Evolutionary conservation across 2,888 invertebrate genomes (phyloP), one percentile per base, ranked within the genome.

Genomic region (Oligia latruncula): DNA sequence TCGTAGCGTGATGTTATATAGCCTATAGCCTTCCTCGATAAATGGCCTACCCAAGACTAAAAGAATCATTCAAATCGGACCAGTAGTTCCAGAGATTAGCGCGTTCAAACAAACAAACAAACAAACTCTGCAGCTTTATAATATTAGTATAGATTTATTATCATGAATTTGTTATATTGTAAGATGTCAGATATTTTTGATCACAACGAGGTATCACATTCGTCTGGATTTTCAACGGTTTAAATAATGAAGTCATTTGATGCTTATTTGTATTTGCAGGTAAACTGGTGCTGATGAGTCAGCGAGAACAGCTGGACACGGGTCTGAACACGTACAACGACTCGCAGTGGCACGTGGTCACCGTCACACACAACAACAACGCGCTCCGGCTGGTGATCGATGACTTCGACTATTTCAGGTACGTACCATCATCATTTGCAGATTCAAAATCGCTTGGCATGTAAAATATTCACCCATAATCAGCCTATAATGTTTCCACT

Each of bases 321-420:
- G 97, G 97, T 3, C 93, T 97, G 71, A 95, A 93, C 80, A 97
- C 95, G 23, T 98, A 98, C 94, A 98, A 99, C 93, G 99, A 99
- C 95, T 98, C 98, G 40, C 98, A 98, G 90, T 99, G 99, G 99
- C 99, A 99, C 95, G 99, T 99, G 29, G 98, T 99, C 11, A 98
- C 98, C 0, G 98, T 99, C 9, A 98, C 98, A 4, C 98, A 99
- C 91, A 98, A 98, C 89, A 96, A 97, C 55, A 96, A 97, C 55
- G 97, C 97, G 43, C 95, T 99, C 52, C 95, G 98, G 74, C 97
- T 99, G 17, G 98, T 98, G 79, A 98, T 99, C 60, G 99, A 99
- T 92, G 99, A 99, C 94, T 97, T 97, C 65, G 98, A 98, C 88
- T 97, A 97, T 81, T 98, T 98, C 93, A 97, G 96, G 98, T 71